phyloP scores from a whole-genome alignment of 2,888 invertebrate genomes.

The Stenodema calcarata region DNA sequence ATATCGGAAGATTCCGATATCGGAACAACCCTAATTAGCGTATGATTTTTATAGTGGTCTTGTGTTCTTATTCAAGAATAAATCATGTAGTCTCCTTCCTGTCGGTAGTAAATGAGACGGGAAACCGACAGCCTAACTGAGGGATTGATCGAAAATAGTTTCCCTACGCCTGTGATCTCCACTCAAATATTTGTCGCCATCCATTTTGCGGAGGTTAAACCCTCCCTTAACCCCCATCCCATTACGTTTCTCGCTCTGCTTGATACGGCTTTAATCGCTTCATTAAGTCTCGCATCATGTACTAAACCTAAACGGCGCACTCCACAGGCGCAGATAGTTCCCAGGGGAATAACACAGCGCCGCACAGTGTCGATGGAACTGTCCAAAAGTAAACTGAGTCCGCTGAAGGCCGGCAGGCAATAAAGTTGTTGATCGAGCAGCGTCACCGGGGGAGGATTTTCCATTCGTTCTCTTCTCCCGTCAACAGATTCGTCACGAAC shows the following conservation, averaged over 20 bases:
- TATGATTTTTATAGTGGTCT: too few relatives aligned
- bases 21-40: too few relatives aligned
- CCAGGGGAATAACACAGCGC: too few relatives aligned
- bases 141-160: not conserved
- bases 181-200: not conserved
- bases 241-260: not conserved
- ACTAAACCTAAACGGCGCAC: not conserved
- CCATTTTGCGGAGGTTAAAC: not conserved
- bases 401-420: not conserved
- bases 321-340: not conserved
- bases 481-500: not conserved
- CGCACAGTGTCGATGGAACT: not conserved
- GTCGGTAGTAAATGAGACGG: too few relatives aligned
- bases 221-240: not conserved
- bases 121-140: too few relatives aligned
- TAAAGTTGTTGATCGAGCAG: not conserved
- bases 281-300: not conserved
- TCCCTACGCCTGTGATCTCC: not conserved
- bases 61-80: too few relatives aligned
- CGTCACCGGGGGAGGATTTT: not conserved
- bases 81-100: too few relatives aligned
- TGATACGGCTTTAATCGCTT: not conserved
- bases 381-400: not conserved
- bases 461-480: not conserved
- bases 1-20: too few relatives aligned